A percentile compares a stretch with the other conserved stretches of the same genome.
phyloP scores from a whole-genome alignment of 1,140 invertebrate species.

The Dendroctonus valens region DNA sequence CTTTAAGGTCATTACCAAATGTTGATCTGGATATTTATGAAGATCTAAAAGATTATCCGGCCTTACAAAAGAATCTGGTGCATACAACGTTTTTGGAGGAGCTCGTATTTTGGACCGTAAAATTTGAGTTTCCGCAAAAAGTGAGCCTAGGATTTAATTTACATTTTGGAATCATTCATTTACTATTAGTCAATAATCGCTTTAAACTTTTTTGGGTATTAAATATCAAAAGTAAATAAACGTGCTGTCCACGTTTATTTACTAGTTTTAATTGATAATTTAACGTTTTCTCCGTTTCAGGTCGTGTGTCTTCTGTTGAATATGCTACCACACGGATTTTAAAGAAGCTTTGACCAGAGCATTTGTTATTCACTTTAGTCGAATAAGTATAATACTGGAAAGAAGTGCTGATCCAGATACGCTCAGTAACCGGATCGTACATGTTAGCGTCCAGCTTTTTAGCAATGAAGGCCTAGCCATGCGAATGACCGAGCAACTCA shows the following conservation, averaged over 20 bases:
- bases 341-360: conserved; percentile 70
- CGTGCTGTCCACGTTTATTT: too few relatives aligned
- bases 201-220: neutral
- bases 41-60: conserved; percentile 76
- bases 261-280: too few relatives aligned
- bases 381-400: conserved; percentile 89
- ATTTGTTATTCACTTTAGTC: conserved; percentile 93
- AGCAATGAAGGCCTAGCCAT: conserved; percentile 89
- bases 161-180: neutral
- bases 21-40: conserved; percentile 75
- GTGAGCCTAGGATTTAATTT: neutral
- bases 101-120: conserved; percentile 96
- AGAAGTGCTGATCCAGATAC: conserved; percentile 83
- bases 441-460: conserved; percentile 94
- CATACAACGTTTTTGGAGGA: conserved; percentile 92
- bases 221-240: too few relatives aligned
- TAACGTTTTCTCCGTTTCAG: conserved; percentile 6
- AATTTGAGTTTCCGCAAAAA: conserved; percentile 96
- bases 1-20: conserved; percentile 73
- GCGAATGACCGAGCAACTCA: conserved; percentile 85
- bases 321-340: conserved; percentile 89
- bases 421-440: conserved; percentile 91
- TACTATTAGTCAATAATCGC: neutral
- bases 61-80: conserved; percentile 72
- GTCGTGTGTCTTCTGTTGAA: conserved; percentile 94